A percentile compares a stretch with the other conserved stretches of the same genome.
Conservation (phyloP, 2,888 invertebrate species). For the Drosophila trichaetosa region DNA sequence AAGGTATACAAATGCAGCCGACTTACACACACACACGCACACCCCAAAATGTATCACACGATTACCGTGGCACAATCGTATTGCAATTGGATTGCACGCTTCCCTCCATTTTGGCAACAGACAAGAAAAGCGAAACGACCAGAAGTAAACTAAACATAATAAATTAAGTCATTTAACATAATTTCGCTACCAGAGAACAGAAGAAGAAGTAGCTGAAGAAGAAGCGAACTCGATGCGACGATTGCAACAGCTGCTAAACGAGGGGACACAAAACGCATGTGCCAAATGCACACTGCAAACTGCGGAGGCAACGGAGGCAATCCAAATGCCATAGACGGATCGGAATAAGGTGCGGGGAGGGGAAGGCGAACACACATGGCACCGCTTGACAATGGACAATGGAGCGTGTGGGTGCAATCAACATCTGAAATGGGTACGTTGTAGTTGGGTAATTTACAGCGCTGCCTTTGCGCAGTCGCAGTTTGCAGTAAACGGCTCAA, state of each 20-base stretch:
- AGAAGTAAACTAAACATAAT: conserved; percentile 67
- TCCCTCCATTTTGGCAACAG: conserved; percentile 55
- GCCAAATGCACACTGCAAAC: conserved; percentile 57
- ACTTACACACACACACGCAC: conserved; percentile 1
- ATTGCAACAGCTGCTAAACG: conserved; percentile 73
- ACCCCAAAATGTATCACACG: conserved; percentile 26
- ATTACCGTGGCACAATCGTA: conserved; percentile 45
- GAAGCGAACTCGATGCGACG: conserved; percentile 28
- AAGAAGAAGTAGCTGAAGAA: conserved; percentile 3
- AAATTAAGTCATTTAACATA: conserved; percentile 80
- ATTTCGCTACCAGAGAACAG: conserved; percentile 72
- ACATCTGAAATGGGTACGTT: conserved; percentile 49
- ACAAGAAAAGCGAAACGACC: not conserved
- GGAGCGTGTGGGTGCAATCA: conserved; percentile 78
- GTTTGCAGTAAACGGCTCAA: conserved; percentile 10
- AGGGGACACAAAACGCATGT: conserved; percentile 74
- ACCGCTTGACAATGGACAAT: conserved; percentile 44
- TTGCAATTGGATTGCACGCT: conserved; percentile 55
- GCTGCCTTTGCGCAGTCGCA: conserved; percentile 34
- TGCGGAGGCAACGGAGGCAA: conserved; percentile 40
- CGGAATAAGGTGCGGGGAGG: conserved; percentile 11
- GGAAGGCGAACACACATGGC: conserved; percentile 48
- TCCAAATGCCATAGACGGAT: conserved; percentile 14
- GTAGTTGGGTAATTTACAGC: conserved; percentile 64
- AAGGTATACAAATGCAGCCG: not conserved